Conservation (phyloP, 1,140 invertebrate species). For the Heliothis virescens region DNA sequence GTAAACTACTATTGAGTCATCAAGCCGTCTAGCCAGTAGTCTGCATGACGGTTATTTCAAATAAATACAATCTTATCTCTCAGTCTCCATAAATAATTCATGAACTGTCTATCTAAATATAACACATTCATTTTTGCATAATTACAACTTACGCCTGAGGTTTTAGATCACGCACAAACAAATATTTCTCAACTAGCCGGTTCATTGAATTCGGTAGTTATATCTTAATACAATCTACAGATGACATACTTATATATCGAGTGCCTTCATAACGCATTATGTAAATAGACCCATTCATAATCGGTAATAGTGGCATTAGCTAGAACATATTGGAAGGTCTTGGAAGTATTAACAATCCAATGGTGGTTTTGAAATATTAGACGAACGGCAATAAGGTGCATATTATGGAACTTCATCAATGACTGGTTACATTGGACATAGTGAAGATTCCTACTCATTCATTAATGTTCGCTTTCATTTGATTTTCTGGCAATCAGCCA, state of each 20-base stretch:
- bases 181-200: background rate
- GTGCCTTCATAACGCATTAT: constrained; percentile 64
- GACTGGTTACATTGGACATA: too few relatives aligned
- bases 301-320: constrained; percentile 55
- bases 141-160: background rate
- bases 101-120: constrained; percentile 20
- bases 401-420: too few relatives aligned
- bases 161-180: constrained; percentile 10
- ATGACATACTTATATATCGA: constrained; percentile 61
- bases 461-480: too few relatives aligned
- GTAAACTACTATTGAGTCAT: background rate
- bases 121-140: constrained; percentile 24
- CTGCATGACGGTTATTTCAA: constrained; percentile 8
- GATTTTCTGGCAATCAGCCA: too few relatives aligned
- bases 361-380: too few relatives aligned
- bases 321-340: too few relatives aligned
- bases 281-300: constrained; percentile 67
- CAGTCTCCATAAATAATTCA: constrained; percentile 20
- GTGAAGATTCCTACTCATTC: too few relatives aligned
- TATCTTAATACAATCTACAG: constrained; percentile 68
- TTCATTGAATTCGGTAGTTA: constrained; percentile 54
- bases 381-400: too few relatives aligned
- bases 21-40: background rate
- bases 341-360: too few relatives aligned
- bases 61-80: background rate